Conservation (phyloP, 2,797 vertebrate species). For the Cynopterus sphinx region DNA sequence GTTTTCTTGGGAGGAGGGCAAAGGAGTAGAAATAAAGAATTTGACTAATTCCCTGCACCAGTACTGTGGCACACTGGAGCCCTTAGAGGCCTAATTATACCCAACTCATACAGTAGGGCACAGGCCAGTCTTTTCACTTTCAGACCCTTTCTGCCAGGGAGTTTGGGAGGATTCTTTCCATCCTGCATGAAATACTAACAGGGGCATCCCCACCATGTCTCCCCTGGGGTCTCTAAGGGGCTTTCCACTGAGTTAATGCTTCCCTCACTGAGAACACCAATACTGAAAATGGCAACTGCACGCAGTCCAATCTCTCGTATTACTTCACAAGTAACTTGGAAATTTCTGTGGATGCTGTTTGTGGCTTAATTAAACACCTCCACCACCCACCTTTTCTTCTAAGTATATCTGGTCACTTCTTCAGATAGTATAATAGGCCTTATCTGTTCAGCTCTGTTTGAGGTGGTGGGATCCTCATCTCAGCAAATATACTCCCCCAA, state of each 20-base stretch:
- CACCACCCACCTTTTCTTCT: background rate
- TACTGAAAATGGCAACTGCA: background rate
- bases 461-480: background rate
- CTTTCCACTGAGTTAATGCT: background rate
- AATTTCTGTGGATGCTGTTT: background rate
- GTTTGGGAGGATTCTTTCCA: background rate
- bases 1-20: background rate
- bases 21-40: background rate
- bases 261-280: background rate
- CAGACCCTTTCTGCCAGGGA: background rate
- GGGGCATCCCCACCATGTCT: rapidly evolving
- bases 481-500: background rate
- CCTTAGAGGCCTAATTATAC: background rate
- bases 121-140: background rate
- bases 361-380: background rate
- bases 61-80: background rate
- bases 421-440: background rate
- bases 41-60: background rate
- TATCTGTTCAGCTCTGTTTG: background rate
- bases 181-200: background rate
- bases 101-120: background rate
- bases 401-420: background rate
- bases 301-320: background rate
- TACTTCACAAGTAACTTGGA: background rate
- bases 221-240: background rate